A percentile compares a stretch with the other conserved stretches of the same genome.
Evolutionary conservation across 2,888 invertebrate species (phyloP).

Genomic region (Pollenia griseotomentosa): DNA sequence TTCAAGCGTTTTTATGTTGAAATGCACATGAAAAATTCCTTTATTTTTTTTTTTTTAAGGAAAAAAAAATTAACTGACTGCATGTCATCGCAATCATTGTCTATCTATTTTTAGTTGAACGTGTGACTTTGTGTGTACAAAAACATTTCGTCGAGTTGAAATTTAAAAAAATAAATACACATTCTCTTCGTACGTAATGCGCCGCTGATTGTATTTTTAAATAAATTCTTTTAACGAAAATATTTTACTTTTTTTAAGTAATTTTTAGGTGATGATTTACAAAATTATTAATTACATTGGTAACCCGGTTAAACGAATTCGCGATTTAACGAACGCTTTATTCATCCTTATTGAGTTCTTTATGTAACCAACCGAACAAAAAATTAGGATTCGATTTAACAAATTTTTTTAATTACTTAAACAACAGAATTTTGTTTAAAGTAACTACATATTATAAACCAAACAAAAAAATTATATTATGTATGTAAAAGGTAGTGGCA

Average conservation of each 20-base stretch:
- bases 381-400: no score
- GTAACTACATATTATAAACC: no score
- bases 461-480: no score
- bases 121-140: constrained; percentile 15
- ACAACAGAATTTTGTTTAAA: no score
- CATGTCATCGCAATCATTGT: constrained; percentile 18
- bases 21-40: constrained; percentile 37
- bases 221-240: not conserved
- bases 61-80: constrained; percentile 7
- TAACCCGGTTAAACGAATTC: no score
- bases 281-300: not conserved
- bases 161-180: not conserved
- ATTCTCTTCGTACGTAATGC: constrained; percentile 24
- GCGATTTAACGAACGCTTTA: no score
- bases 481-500: no score
- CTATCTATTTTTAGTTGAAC: constrained; percentile 14
- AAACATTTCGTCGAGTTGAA: constrained; percentile 18
- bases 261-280: constrained; percentile 2
- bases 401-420: no score
- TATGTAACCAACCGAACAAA: no score
- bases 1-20: constrained; percentile 38
- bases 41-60: not conserved
- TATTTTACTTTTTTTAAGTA: not conserved
- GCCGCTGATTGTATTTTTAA: constrained; percentile 10
- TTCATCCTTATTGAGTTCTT: no score